phyloP scores from a whole-genome alignment of 2,113 vertebrate genomes.

The Neodon shergylaensis region DNA sequence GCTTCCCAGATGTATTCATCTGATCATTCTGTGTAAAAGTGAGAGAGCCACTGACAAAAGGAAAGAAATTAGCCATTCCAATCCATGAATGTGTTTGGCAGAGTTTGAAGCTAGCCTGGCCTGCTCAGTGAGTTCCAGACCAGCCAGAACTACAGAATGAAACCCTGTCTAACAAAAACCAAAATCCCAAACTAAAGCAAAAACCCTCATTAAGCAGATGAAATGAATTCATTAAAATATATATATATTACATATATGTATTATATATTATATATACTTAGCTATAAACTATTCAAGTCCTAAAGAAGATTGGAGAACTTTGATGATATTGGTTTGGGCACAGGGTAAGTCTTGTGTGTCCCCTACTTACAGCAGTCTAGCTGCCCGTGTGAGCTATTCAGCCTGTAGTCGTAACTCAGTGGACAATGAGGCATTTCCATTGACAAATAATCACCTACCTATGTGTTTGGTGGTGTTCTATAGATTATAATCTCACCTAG shows the following conservation, averaged over 20 bases:
- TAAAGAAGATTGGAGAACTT: not conserved
- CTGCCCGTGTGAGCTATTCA: fast-evolving
- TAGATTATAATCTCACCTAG: too few species aligned
- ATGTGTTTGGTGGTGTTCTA: not conserved
- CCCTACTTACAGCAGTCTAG: too few species aligned
- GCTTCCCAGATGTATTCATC: not conserved
- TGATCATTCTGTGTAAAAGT: not conserved
- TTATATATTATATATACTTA: too few species aligned
- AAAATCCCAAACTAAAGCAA: not conserved
- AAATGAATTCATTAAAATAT: not conserved
- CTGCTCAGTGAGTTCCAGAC: not conserved
- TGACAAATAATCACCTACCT: too few species aligned
- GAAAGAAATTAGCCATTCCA: too few species aligned
- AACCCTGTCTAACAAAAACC: not conserved
- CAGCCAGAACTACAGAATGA: not conserved
- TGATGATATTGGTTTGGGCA: not conserved
- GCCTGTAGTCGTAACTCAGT: not conserved
- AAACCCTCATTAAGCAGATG: not conserved
- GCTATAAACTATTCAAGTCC: not conserved
- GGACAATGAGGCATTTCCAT: not conserved
- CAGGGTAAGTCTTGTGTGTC: not conserved
- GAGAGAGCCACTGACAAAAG: not conserved
- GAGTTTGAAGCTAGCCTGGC: not conserved
- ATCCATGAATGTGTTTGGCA: too few species aligned
- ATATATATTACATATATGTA: too few species aligned